phyloP scores from a whole-genome alignment of 2,113 vertebrate genomes.

The Pangasianodon hypophthalmus region DNA sequence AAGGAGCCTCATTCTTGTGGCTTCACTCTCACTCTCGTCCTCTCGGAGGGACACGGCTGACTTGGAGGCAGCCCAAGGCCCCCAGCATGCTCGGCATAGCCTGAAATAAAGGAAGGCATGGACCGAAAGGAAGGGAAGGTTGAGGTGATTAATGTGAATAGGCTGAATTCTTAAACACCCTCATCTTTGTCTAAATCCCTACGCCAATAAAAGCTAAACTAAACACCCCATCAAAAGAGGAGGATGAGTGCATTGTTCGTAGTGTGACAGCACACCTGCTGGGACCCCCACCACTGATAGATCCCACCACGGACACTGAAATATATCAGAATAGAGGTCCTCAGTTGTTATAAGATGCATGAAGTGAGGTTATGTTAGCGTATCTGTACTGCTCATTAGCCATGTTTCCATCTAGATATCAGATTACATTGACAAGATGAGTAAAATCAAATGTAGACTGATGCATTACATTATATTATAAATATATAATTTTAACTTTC shows the following conservation, averaged over 20 bases:
- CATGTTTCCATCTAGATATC: background rate
- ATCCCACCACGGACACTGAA: constrained; percentile 13
- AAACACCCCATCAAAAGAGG: constrained; percentile 38
- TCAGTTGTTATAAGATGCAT: background rate
- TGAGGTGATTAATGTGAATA: constrained; percentile 56
- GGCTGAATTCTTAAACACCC: constrained; percentile 45
- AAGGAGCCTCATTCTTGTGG: constrained; percentile 54
- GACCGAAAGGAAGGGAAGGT: constrained; percentile 24
- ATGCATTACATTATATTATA: background rate
- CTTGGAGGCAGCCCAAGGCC: constrained; percentile 39
- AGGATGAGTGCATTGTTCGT: constrained; percentile 36
- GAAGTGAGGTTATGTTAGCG: constrained; percentile 2
- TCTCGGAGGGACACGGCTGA: constrained; percentile 66
- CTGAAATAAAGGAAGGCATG: constrained; percentile 39
- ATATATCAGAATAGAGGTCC: background rate
- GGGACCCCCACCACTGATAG: background rate
- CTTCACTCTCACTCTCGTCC: constrained; percentile 40
- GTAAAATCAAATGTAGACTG: background rate
- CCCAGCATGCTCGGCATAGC: constrained; percentile 31
- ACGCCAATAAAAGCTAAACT: constrained; percentile 31
- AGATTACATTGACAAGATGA: background rate
- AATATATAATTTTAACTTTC: background rate
- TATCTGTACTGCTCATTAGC: background rate
- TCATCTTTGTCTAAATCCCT: constrained; percentile 38
- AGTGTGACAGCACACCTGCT: constrained; percentile 46